A percentile compares a stretch with the other conserved stretches of the same genome.
Evolutionary conservation across 2,888 invertebrate genomes (phyloP).

Genomic region (Steinernema carpocapsae): DNA sequence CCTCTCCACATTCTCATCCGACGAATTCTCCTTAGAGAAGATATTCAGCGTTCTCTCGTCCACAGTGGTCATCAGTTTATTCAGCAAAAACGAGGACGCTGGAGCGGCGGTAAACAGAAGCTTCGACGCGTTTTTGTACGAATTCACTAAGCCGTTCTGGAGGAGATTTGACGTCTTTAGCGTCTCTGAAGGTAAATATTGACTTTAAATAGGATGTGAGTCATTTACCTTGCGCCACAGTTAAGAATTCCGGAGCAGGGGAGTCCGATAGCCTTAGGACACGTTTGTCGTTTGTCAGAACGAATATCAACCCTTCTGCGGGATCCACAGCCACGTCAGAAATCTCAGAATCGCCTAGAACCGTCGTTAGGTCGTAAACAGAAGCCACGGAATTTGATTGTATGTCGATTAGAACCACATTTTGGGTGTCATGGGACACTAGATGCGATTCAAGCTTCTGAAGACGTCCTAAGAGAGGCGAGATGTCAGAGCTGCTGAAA

Average conservation of each 20-base stretch:
- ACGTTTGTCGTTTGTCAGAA: conserved; percentile 10
- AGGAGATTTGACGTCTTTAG: conserved; percentile 17
- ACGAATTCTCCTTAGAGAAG: conserved; percentile 15
- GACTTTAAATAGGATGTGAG: not conserved
- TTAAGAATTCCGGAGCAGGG: conserved; percentile 4
- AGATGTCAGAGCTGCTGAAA: conserved; percentile 15
- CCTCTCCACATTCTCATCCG: conserved; percentile 6
- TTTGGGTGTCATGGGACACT: conserved; percentile 17
- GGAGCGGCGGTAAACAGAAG: conserved; percentile 27
- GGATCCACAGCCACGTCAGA: conserved; percentile 13
- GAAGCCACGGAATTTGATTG: not conserved
- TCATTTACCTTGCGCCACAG: conserved; percentile 5
- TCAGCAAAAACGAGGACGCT: conserved; percentile 7
- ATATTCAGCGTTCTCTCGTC: conserved; percentile 20
- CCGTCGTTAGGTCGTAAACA: conserved; percentile 11
- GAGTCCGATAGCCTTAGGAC: conserved; percentile 2
- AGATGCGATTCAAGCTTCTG: conserved; percentile 21
- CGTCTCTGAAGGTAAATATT: conserved; percentile 4
- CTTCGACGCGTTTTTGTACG: conserved; percentile 32
- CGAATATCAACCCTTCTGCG: not conserved
- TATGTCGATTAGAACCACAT: conserved; percentile 21
- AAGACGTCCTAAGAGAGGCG: not conserved
- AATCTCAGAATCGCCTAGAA: conserved; percentile 21
- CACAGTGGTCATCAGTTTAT: conserved; percentile 20
- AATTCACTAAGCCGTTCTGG: conserved; percentile 25